Base-by-base conservation (phyloP, 2,113 vertebrate species). In the Terrapene triunguis region DNA sequence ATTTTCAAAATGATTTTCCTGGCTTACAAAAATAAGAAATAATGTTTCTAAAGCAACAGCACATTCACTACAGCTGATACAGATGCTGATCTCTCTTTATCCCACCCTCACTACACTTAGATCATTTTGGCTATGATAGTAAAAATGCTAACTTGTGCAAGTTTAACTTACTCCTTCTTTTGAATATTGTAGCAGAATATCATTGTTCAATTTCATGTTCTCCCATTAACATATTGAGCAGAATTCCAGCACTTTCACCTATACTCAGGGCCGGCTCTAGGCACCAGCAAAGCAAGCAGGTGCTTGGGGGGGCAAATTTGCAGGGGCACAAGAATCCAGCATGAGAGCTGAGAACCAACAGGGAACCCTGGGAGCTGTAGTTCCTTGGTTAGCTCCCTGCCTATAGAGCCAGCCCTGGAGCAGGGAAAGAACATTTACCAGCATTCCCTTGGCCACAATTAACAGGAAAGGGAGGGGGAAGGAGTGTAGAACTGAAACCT, bases 21-120 rank as follows among this genome's bases (percentile, higher is more conserved):
- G 59, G 76, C 88, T 88, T 93, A 88, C 11, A 90, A 80, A 86
- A 85, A 82, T 35, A 78, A 80, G 35, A 83, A 86, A 85, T 93
- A 72, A 11, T 17, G 1, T 54, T 16, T 22, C 86, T 83, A 1
- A 47, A 89, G 78, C 76, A 85, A 16, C 13, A 90, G 29, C 5
- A 55, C 76, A 62, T 47, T 83, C 44, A 62, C 55, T 17, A 51
- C 19, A 62, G 80, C 47, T 62, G 47, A 87, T 32, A 48, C 74
- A 65, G 53, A 76, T 14, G 10, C 24, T 35, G 50, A 42, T 8
- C 14, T 19, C n/a, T 22, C 82, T 8, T 80, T 59, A 16, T 65
- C 44, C 89, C 91, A 90, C 84, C 21, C 44, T 90, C 19, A 17
- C 10, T 84, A 53, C 8, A 55, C 24, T 8, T 72, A 80, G 24